Base-by-base conservation (phyloP, 2,113 vertebrate genomes). In the Eulacestoma nigropectus region DNA sequence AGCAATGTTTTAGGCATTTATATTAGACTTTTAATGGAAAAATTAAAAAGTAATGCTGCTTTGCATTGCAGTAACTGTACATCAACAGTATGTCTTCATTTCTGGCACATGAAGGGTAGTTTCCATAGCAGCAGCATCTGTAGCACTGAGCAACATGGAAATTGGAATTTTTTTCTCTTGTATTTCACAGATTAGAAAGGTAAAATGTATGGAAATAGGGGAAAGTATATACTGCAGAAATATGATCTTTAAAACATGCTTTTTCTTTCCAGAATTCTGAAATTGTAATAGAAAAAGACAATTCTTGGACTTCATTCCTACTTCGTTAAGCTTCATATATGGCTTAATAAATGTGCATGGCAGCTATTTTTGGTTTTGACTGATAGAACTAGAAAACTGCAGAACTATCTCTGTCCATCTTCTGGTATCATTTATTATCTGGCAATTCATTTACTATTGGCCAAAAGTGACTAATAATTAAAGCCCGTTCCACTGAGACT, bases 21-120 rank as follows among this genome's bases (percentile, higher is more conserved):
- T 93, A 93, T 96, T 94, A 94, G 94, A 94, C 89, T 95, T 96
- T 92, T 96, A 97, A 97, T 96, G 95, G 84, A 92, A 92, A 96
- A 97, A 89, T 97, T 97, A 96, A 95, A 97, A 95, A 97, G 91
- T 96, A 95, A 97, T 97, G 96, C 87, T 92, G 77, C 95, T 97
- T 97, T 97, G 91, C 94, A 94, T 93, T 94, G 91, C 95, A 59
- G 86, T 92, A 95, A 94, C 89, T 89, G 80, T 93, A 95, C 85
- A 84, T 96, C 91, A 89, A 87, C 92, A 89, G 67, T 95, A 96
- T 86, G 84, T 97, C 95, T 97, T 97, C 95, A 94, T 96, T 94
- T 96, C 93, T 96, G 91, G 95, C 88, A 95, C 86, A 95, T 96
- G 93, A 97, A 94, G 83, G 83, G 85, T 89, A 95, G 95, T 97